Evolutionary conservation across 2,113 vertebrate genomes (phyloP), one percentile per base, ranked within the genome.

Genomic region (Vireo altiloquus): DNA sequence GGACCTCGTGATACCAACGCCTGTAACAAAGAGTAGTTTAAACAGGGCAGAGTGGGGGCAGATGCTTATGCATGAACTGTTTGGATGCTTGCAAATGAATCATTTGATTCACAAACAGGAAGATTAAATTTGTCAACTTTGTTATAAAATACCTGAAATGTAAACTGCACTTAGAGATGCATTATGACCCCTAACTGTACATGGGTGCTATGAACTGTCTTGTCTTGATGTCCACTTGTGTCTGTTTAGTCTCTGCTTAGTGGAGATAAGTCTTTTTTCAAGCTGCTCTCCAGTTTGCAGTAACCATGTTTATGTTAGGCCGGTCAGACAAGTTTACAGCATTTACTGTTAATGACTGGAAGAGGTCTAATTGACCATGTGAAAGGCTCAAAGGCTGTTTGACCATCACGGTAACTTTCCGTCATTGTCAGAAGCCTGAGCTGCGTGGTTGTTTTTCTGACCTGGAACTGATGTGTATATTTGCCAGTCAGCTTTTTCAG

Each of bases 11-110:
- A 95, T 42, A 46, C 28, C 70, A 63, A 77, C 3, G 81, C 35
- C 37, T 53, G 50, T 59, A 91, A 95, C 94, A 96, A 95, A 84
- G 89, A 75, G 42, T 57, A 87, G 81, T 71, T 91, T 87, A 91
- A 95, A 82, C 70, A 89, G 59, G 49, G 61, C 66, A 50, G 14
- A 30, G 77, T 20, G 74, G 95, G 89, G 87, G 87, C 61, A 89
- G 89, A 95, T 79, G 65, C 61, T 95, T 87, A 64, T 82, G 53
- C 53, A 42, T 42, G 84, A 82, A 53, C 87, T 91, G 16, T 12
- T 86, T 80, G 77, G 46, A 80, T 93, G 71, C 63, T 80, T 93
- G 31, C 40, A 87, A 69, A 82, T 46, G 39, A 28, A 5, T 70
- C 30, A 65, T 28, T 80, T 82, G 5, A 46, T 50, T 63, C 28